phyloP scores from a whole-genome alignment of 64 coral and sea anemone genomes.

The Montipora capricornis region DNA sequence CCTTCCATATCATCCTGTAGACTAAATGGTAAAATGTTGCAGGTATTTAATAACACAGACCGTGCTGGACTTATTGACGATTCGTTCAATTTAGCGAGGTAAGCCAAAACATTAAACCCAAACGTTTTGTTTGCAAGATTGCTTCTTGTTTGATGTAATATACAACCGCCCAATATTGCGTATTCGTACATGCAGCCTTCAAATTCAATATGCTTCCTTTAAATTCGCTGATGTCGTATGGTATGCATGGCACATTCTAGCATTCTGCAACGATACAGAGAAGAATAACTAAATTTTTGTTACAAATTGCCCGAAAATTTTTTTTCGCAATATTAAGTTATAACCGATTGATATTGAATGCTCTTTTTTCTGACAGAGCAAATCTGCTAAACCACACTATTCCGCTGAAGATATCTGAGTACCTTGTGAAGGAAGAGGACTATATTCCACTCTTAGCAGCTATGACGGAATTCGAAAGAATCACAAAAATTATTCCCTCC shows the following conservation, averaged over 20 bases:
- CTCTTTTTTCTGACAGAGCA: constrained; percentile 34
- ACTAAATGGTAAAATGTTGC: background rate
- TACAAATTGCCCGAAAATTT: too few species aligned
- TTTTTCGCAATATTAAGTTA: background rate
- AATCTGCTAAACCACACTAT: constrained; percentile 76
- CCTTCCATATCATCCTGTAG: too few species aligned
- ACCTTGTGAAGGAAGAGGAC: constrained; percentile 66
- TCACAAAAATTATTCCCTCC: constrained; percentile 32
- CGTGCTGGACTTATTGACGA: constrained; percentile 89
- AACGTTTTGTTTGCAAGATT: too few species aligned
- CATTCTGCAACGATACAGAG: too few species aligned
- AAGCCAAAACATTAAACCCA: background rate
- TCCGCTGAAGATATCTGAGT: constrained; percentile 48
- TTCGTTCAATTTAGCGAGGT: constrained; percentile 86
- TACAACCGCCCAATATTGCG: too few species aligned
- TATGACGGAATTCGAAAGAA: constrained; percentile 8
- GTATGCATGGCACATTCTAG: too few species aligned
- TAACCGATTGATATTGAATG: background rate
- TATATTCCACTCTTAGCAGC: constrained; percentile 70
- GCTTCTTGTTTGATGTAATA: too few species aligned
- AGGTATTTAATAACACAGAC: constrained; percentile 80
- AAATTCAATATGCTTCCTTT: too few species aligned
- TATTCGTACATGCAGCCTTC: too few species aligned
- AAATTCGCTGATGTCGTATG: too few species aligned
- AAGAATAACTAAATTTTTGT: too few species aligned